Base-by-base conservation (phyloP, 2,797 vertebrate genomes). In the Pterois miles region DNA sequence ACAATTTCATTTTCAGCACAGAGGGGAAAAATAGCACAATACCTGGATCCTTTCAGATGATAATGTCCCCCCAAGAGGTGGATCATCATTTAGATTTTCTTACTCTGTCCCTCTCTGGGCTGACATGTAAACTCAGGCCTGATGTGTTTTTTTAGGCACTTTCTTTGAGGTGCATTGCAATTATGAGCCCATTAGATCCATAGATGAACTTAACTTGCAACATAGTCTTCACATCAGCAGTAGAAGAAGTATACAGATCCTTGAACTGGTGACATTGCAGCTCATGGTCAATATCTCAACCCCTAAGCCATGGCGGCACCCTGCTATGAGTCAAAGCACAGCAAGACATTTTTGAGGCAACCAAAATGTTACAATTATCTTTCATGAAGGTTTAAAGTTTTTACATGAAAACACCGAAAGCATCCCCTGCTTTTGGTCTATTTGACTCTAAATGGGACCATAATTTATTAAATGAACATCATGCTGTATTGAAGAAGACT, bases 1-100 rank as follows among this genome's bases (percentile, higher is more conserved):
- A 96, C 95, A 92, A 95, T 96, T 96, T 96, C 89, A 96, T 96
- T 97, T 96, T 94, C 95, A 90, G 94, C 95, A 90, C 95, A 95
- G 93, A 94, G 94, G 94, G 88, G 91, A 95, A 74, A 82, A 92
- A 90, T 87, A 82, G 52, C 92, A 94, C 92, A 92, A 94, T 94
- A 93, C 91, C 91, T 88, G 94, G 90, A 94, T 94, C 94, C 93
- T 96, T 96, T 96, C 93, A 95, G 91, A 96, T 95, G 95, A 94
- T 96, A 95, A 96, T 96, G 88, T 50, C 90, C 87, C 84, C 89
- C 83, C 86, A 67, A 57, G 89, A 91, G 85, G 70, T 64, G 36
- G 79, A 90, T 87, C 78, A 80, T 90, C 89, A 94, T 94, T 93
- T 90, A 90, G 78, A 87, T 88, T 86, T 86, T 77, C 70, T 20